A percentile compares a stretch with the other conserved stretches of the same genome.
These are phyloP conservation scores for Dilophus febrilis DNA, from an alignment of 2,888 invertebrate genomes.

Conservation along the genomic window DNA sequence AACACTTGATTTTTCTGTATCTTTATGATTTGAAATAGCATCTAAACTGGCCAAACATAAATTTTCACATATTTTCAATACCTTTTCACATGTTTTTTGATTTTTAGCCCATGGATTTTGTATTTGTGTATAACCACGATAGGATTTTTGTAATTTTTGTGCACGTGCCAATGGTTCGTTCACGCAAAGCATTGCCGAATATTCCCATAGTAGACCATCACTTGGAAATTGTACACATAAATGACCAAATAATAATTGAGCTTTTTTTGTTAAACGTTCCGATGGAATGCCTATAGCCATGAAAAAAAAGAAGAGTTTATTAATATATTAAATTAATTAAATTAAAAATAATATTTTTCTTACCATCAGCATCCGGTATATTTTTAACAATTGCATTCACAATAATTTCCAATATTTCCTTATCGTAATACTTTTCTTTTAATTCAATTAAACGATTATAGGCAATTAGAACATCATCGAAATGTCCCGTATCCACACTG, in stretches of 20 bases:
- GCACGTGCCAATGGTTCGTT: constrained; percentile 37
- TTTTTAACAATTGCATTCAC: constrained; percentile 50
- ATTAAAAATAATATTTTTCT: neutral
- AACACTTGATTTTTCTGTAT: constrained; percentile 34
- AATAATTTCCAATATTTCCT: constrained; percentile 54
- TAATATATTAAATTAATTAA: neutral
- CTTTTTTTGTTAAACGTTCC: constrained; percentile 22
- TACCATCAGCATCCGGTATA: constrained; percentile 34
- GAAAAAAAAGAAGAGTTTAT: no score
- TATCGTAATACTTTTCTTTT: constrained; percentile 61
- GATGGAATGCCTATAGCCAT: constrained; percentile 37
- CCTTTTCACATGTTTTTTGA: constrained; percentile 39
- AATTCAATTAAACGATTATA: constrained; percentile 75
- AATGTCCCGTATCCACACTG: constrained; percentile 70
- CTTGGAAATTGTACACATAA: constrained; percentile 35
- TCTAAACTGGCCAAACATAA: constrained; percentile 40
- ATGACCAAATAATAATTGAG: constrained; percentile 22
- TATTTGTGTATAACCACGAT: constrained; percentile 52
- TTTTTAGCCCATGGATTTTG: constrained; percentile 35
- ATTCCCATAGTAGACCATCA: constrained; percentile 61
- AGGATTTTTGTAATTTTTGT: constrained; percentile 62
- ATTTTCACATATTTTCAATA: constrained; percentile 40
- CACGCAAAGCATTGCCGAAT: constrained; percentile 57
- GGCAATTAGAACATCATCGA: constrained; percentile 68
- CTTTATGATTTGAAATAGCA: constrained; percentile 31